Evolutionary conservation across 2,888 invertebrate genomes (phyloP).

Genomic region (Leucophenga montana): DNA sequence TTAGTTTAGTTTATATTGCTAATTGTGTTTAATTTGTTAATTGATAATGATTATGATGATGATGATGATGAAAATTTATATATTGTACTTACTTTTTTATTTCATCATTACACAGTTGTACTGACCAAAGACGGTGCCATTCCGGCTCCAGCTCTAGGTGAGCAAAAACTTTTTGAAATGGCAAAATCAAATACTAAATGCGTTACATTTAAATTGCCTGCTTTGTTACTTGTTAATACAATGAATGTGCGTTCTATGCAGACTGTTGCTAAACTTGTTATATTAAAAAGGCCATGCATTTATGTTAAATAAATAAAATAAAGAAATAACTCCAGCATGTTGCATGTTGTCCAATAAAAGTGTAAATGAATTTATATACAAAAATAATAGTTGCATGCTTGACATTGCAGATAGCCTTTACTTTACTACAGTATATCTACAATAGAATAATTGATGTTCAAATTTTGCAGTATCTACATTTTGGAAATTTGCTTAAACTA

Average conservation of each 20-base stretch:
- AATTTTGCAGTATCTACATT: too few species aligned
- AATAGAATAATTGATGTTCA: too few species aligned
- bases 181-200: slow-evolving; percentile 33
- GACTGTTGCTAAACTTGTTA: too few species aligned
- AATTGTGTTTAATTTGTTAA: background rate
- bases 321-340: slow-evolving; percentile 41
- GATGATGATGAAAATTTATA: slow-evolving; percentile 38
- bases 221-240: slow-evolving; percentile 25
- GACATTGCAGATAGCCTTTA: background rate
- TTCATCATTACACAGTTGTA: slow-evolving; percentile 67
- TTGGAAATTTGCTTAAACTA: too few species aligned
- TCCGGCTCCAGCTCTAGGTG: slow-evolving; percentile 74
- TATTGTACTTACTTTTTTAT: slow-evolving; percentile 36
- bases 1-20: slow-evolving; percentile 36
- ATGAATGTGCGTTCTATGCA: too few species aligned
- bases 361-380: background rate
- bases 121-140: slow-evolving; percentile 74
- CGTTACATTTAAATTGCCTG: slow-evolving; percentile 34
- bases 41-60: slow-evolving; percentile 40
- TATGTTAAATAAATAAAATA: background rate
- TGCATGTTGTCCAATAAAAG: slow-evolving; percentile 41
- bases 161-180: slow-evolving; percentile 61
- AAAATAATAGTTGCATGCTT: background rate
- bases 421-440: too few species aligned
- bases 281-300: background rate